Base-by-base conservation (phyloP, 2,113 vertebrate genomes). In the Pollimyrus isidori region DNA sequence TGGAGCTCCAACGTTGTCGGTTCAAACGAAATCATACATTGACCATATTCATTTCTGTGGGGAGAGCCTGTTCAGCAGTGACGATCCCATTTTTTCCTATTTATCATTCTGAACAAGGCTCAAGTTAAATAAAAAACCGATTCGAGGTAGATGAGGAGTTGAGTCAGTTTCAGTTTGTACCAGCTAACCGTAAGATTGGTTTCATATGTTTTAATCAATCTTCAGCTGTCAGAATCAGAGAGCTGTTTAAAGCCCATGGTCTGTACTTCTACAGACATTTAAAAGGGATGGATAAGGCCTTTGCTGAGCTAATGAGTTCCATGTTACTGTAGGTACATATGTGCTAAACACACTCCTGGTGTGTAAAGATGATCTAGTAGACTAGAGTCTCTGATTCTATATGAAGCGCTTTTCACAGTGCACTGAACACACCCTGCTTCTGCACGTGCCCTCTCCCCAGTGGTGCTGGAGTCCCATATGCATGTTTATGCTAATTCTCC, bases 361-460 rank as follows among this genome's bases (percentile, higher is more conserved):
- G 89, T 88, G 89, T 49, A 58, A 88, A 49, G 85, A 89, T 90
- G 90, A 87, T 26, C 73, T 82, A 45, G 13, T 87, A 86, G 90
- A 90, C 90, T 90, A 90, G 90, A 89, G 90, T 90, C 88, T 89
- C 90, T 89, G 88, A 88, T 85, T 45, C 21, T 52, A 50, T 3
- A 65, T 91, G 90, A 91, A 39, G 89, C 6, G 53, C 42, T 3
- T 19, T 92, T 91, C 86, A 92, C 84, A 91, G 86, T 92, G 87
- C 88, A 85, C 93, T 93, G 92, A 93, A 87, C 80, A 91, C 91
- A 85, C 83, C 30, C 6, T 85, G 82, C 39, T 83, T 83, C 62
- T 42, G 73, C 35, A 23, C 3, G 2, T 49, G 19, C 46, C n/a
- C 39, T 85, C 82, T 10, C 19, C 45, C 45, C 5, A 49, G 82